Evolutionary conservation across 2,113 vertebrate species (phyloP).

Genomic region (Platysteira castanea): DNA sequence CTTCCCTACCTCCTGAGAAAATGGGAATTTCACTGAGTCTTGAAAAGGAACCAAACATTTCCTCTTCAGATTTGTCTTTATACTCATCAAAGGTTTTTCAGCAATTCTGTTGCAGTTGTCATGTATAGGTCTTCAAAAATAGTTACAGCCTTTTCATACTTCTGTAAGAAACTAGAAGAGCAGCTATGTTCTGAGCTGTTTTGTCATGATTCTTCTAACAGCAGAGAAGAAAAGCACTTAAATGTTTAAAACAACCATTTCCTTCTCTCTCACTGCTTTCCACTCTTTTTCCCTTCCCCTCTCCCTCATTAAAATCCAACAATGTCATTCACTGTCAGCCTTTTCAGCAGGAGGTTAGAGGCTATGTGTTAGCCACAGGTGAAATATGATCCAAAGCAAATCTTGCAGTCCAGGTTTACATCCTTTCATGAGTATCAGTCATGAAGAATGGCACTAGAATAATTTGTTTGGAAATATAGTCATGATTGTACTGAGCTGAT

Average conservation of each 20-base stretch:
- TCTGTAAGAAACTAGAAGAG: neutral
- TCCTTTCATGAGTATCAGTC: neutral
- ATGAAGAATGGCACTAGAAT: neutral
- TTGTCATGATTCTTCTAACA: neutral
- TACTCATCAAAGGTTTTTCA: neutral
- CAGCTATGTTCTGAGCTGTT: neutral
- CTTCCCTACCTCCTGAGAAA: neutral
- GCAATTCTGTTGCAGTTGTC: neutral
- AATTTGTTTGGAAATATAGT: neutral
- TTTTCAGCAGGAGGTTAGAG: neutral
- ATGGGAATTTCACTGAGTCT: neutral
- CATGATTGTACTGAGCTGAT: neutral
- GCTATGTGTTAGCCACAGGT: neutral
- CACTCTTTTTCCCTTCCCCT: neutral
- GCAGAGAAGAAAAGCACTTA: neutral
- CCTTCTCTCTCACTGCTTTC: neutral
- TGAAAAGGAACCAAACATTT: neutral
- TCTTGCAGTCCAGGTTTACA: neutral
- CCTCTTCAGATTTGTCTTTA: neutral
- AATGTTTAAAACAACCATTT: neutral
- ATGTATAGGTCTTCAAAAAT: neutral
- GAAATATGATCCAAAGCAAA: neutral
- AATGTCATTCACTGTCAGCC: neutral
- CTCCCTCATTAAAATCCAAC: neutral
- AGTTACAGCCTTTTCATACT: neutral